Evolutionary conservation across 1,140 invertebrate species (phyloP).

Genomic region (Pteromalus puparum): DNA sequence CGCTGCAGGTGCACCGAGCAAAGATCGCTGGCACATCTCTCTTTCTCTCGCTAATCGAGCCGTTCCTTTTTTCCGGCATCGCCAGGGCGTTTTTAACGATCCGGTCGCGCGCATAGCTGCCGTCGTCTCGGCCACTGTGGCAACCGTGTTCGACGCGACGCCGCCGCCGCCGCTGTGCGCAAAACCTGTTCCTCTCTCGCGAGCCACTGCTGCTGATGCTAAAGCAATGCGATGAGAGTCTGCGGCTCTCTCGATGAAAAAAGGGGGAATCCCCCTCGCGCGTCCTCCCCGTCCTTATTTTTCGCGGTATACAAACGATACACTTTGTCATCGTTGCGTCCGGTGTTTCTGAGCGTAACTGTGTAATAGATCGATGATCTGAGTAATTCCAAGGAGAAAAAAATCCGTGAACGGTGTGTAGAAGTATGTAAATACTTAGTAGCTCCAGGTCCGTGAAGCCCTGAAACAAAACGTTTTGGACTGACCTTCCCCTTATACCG

Average conservation of each 20-base stretch:
- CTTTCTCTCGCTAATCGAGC: constrained; percentile 4
- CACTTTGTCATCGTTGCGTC: constrained; percentile 30
- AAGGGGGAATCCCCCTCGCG: not conserved
- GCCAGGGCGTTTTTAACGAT: constrained; percentile 49
- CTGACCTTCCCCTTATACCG: too few relatives aligned
- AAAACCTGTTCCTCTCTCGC: constrained; percentile 62
- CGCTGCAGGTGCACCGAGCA: constrained; percentile 27
- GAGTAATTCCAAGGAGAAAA: too few relatives aligned
- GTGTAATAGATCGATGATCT: too few relatives aligned
- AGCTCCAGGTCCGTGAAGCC: too few relatives aligned
- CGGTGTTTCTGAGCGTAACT: too few relatives aligned
- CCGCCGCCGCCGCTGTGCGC: constrained; percentile 36
- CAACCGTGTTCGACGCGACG: constrained; percentile 8
- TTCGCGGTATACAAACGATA: constrained; percentile 4
- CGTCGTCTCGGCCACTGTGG: constrained; percentile 11
- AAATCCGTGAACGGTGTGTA: too few relatives aligned
- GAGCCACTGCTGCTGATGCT: not conserved
- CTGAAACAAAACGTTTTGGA: too few relatives aligned
- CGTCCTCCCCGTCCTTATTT: constrained; percentile 3
- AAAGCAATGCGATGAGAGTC: not conserved
- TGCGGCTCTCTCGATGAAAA: constrained; percentile 21
- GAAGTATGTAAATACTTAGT: too few relatives aligned
- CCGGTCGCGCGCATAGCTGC: constrained; percentile 39
- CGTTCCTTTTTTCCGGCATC: constrained; percentile 48
- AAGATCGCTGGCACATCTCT: constrained; percentile 21